phyloP scores from a whole-genome alignment of 2,888 invertebrate genomes.

The Drosophila sordidula region DNA sequence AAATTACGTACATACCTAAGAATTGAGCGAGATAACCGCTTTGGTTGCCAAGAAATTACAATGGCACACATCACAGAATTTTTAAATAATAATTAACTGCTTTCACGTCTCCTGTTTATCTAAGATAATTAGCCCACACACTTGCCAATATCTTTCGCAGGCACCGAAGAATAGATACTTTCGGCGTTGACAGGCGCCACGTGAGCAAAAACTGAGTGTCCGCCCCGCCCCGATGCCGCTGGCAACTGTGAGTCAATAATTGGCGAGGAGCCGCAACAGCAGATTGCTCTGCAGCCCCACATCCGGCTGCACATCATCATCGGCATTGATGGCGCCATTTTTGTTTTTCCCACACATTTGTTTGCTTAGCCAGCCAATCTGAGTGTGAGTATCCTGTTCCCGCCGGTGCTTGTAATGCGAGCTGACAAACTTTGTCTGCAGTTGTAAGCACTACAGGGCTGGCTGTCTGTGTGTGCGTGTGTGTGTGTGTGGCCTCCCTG shows the following conservation, averaged over 20 bases:
- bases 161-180: too few species aligned
- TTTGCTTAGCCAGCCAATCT: constrained; percentile 58
- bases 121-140: too few species aligned
- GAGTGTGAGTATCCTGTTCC: constrained; percentile 42
- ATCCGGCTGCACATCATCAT: constrained; percentile 54
- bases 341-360: constrained; percentile 65
- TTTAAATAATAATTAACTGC: too few species aligned
- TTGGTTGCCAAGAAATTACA: constrained; percentile 32
- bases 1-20: constrained; percentile 2
- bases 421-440: constrained; percentile 74
- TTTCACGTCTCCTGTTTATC: too few species aligned
- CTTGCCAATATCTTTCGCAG: too few species aligned
- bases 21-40: constrained; percentile 12
- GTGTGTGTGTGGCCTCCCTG: constrained; percentile 29
- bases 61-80: constrained; percentile 11
- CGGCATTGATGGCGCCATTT: constrained; percentile 77
- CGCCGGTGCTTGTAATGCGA: constrained; percentile 61
- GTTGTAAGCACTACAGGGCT: constrained; percentile 44
- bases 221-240: too few species aligned
- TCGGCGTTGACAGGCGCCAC: constrained; percentile 38
- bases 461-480: constrained; percentile 7
- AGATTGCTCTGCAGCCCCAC: constrained; percentile 21
- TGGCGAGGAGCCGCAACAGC: constrained; percentile 41
- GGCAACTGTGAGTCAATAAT: constrained; percentile 52
- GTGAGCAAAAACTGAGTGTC: constrained; percentile 12